Percentiles rank a stretch among this genome's conserved stretches.
phyloP scores from a whole-genome alignment of 2,888 invertebrate species.

The Ophion ellenae region DNA sequence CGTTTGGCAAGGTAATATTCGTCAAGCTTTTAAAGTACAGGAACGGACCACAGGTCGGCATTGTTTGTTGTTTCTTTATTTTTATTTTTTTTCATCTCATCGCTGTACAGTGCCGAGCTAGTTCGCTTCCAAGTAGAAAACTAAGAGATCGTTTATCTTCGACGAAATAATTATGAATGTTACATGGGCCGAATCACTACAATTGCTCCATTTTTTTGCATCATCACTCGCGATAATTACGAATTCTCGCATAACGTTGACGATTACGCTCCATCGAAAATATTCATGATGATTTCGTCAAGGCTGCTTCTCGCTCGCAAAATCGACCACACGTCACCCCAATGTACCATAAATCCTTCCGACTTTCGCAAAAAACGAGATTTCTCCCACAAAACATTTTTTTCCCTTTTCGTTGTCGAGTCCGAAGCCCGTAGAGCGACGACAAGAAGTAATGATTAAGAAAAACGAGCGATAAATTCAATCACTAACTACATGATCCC shows the following conservation, averaged over 20 bases:
- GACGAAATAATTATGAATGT: background rate
- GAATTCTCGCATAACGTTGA: background rate
- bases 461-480: background rate
- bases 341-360: background rate
- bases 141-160: background rate
- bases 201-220: background rate
- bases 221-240: background rate
- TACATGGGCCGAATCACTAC: background rate
- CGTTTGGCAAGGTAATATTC: slow-evolving; percentile 47
- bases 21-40: slow-evolving; percentile 4
- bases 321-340: background rate
- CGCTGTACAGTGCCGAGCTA: background rate
- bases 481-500: slow-evolving; percentile 44
- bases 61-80: slow-evolving; percentile 2
- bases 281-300: slow-evolving; percentile 6
- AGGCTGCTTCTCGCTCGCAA: background rate
- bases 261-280: background rate
- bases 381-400: background rate
- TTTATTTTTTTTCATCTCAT: background rate
- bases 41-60: slow-evolving; percentile 7
- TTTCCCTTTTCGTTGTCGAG: background rate
- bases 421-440: background rate
- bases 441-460: background rate
- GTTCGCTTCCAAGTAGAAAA: background rate
- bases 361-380: background rate